Evolutionary conservation across 2,888 invertebrate species (phyloP).

Genomic region (Ernsta delagoae): DNA sequence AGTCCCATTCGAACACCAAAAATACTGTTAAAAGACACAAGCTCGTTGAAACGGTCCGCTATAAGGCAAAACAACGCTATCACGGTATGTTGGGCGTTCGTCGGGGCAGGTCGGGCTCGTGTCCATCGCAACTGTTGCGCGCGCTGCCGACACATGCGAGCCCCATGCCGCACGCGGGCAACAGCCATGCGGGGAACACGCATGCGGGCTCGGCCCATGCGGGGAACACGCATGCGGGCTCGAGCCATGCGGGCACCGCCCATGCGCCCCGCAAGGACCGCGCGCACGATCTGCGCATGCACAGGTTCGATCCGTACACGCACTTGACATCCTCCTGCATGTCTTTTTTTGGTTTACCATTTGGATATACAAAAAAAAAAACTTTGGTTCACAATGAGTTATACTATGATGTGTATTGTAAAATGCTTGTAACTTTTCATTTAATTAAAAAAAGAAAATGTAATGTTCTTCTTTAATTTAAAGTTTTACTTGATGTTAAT

Average conservation of each 20-base stretch:
- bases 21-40: not conserved
- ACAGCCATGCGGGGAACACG: too few species aligned
- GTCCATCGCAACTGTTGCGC: slow-evolving; percentile 95
- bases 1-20: too few species aligned
- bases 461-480: too few species aligned
- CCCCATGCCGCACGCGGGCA: too few species aligned
- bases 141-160: slow-evolving; percentile 86
- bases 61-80: not conserved
- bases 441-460: too few species aligned
- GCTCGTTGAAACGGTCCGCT: not conserved
- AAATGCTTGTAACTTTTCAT: too few species aligned
- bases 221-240: slow-evolving; percentile 36
- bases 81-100: not conserved
- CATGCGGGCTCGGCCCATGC: too few species aligned
- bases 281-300: slow-evolving; percentile 39
- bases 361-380: not conserved
- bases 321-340: slow-evolving; percentile 23
- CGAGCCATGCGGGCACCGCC: slow-evolving; percentile 63
- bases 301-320: slow-evolving; percentile 31
- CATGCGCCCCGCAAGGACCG: slow-evolving; percentile 84
- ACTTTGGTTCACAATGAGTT: not conserved
- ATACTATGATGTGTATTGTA: too few species aligned
- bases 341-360: slow-evolving; percentile 5
- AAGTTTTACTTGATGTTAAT: too few species aligned
- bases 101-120: slow-evolving; percentile 92